phyloP scores from a whole-genome alignment of 1,140 invertebrate genomes.

The Psix sp. region DNA sequence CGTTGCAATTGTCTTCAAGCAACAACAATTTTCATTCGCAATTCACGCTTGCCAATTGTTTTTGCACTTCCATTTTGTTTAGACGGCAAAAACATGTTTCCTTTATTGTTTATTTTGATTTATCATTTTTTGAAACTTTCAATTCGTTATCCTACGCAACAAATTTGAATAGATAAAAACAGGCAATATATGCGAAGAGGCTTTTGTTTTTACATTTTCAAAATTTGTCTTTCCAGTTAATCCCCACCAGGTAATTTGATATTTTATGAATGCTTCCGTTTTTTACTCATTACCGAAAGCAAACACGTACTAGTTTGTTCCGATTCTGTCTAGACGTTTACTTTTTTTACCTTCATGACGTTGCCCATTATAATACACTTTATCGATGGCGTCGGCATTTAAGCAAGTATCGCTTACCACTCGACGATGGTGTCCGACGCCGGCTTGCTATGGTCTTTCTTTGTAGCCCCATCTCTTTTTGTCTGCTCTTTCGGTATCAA shows the following conservation, averaged over 20 bases:
- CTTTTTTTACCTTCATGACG: slow-evolving; percentile 45
- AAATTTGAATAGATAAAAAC: too few relatives aligned
- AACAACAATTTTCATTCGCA: too few relatives aligned
- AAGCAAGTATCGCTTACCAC: slow-evolving; percentile 71
- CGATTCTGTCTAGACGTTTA: slow-evolving; percentile 46
- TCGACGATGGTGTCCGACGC: slow-evolving; percentile 64
- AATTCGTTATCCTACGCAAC: too few relatives aligned
- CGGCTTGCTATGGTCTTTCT: slow-evolving; percentile 56
- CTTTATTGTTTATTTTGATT: too few relatives aligned
- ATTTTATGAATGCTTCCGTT: slow-evolving; percentile 30
- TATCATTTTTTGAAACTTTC: too few relatives aligned
- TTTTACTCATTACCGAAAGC: slow-evolving; percentile 25
- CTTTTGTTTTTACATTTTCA: too few relatives aligned
- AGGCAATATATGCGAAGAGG: too few relatives aligned
- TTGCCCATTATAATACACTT: slow-evolving; percentile 66
- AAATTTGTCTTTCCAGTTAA: slow-evolving; percentile 16
- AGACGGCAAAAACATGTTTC: too few relatives aligned
- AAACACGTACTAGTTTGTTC: slow-evolving; percentile 42
- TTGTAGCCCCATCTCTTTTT: slow-evolving; percentile 51
- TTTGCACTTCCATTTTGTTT: too few relatives aligned
- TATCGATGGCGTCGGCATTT: slow-evolving; percentile 67
- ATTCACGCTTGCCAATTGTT: too few relatives aligned
- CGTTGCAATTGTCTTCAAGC: too few relatives aligned
- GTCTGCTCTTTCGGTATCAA: slow-evolving; percentile 60
- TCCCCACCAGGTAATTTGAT: slow-evolving; percentile 30